Evolutionary conservation across 1,140 invertebrate species (phyloP).

Genomic region (Dryas iulia): DNA sequence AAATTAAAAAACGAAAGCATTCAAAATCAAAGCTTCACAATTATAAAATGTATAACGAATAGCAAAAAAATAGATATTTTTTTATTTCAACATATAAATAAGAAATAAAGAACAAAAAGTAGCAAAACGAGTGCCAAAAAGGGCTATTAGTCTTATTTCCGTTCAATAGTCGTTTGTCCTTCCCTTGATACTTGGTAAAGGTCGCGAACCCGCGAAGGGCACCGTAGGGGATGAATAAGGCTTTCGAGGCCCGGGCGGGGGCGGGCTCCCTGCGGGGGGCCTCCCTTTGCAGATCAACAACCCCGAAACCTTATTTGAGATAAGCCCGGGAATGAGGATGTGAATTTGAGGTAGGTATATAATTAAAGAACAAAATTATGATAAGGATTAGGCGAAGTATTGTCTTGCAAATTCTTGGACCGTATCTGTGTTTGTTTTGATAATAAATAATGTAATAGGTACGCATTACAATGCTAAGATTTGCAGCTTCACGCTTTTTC

Average conservation of each 20-base stretch:
- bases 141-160: slow-evolving; percentile 29
- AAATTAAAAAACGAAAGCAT: too few relatives aligned
- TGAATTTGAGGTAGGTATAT: slow-evolving; percentile 22
- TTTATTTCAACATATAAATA: background rate
- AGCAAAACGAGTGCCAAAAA: background rate
- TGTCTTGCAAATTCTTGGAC: background rate
- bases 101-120: background rate
- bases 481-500: too few relatives aligned
- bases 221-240: slow-evolving; percentile 60
- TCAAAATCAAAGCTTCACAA: background rate
- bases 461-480: too few relatives aligned
- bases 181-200: slow-evolving; percentile 59
- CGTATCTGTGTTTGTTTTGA: too few relatives aligned
- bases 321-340: slow-evolving; percentile 48
- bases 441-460: too few relatives aligned
- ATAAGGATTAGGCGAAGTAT: background rate
- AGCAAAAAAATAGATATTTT: too few relatives aligned
- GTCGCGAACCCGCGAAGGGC: slow-evolving; percentile 68
- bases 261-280: slow-evolving; percentile 16
- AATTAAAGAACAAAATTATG: slow-evolving; percentile 12
- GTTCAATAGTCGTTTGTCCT: slow-evolving; percentile 56
- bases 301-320: slow-evolving; percentile 70
- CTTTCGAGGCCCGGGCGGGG: slow-evolving; percentile 49
- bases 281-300: slow-evolving; percentile 57
- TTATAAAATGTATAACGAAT: too few relatives aligned